Conservation (phyloP, 2,888 invertebrate species). For the Liposcelis brunnea region DNA sequence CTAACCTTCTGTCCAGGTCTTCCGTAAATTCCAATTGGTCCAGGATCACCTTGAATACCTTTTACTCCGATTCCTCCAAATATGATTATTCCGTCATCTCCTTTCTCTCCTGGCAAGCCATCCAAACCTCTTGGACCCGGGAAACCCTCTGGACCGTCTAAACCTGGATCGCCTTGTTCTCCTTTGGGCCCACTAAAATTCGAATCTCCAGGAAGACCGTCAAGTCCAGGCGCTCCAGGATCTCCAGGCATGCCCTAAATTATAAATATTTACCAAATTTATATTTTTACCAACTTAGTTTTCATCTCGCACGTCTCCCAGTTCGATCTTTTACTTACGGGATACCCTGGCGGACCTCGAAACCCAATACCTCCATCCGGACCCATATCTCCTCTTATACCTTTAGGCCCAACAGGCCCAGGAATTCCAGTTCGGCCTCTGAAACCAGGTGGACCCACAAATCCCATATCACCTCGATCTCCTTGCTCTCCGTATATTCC, state of each 20-base stretch:
- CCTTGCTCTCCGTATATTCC: slow-evolving; percentile 30
- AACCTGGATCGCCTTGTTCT: slow-evolving; percentile 46
- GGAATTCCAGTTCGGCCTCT: not conserved
- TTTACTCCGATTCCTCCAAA: not conserved
- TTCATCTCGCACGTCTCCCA: no score
- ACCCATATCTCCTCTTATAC: not conserved
- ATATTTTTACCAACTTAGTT: no score
- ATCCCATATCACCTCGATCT: not conserved
- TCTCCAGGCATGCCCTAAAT: not conserved
- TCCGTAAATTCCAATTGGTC: not conserved
- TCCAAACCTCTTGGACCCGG: slow-evolving; percentile 62
- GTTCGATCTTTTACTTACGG: not conserved
- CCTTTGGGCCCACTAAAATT: slow-evolving; percentile 44
- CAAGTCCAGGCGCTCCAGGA: slow-evolving; percentile 14
- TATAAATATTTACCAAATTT: not conserved
- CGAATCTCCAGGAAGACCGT: slow-evolving; percentile 32
- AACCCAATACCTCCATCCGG: not conserved
- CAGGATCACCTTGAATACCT: not conserved
- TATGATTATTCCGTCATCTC: not conserved
- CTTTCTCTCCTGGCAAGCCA: slow-evolving; percentile 47
- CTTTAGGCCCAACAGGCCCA: not conserved
- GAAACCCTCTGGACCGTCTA: slow-evolving; percentile 73
- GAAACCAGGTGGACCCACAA: not conserved
- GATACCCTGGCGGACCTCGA: slow-evolving; percentile 1
- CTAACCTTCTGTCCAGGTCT: not conserved